Percentiles rank a stretch among this genome's conserved stretches.
phyloP scores from a whole-genome alignment of 1,140 invertebrate genomes.

The Platorchestia sp. region DNA sequence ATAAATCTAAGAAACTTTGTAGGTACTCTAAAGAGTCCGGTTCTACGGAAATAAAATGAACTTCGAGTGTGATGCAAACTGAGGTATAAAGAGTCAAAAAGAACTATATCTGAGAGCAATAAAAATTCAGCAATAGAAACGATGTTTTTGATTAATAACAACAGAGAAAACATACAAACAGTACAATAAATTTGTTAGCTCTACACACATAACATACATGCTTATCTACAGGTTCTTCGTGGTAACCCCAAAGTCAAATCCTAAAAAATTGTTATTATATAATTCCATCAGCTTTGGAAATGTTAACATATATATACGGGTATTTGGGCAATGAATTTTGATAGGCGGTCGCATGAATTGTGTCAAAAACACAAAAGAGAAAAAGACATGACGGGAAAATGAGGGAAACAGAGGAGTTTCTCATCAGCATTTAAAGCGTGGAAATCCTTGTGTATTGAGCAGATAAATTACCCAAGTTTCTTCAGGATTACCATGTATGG shows the following conservation, averaged over 20 bases:
- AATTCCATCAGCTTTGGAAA: background rate
- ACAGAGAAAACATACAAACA: background rate
- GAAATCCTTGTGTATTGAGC: background rate
- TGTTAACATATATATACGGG: background rate
- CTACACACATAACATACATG: background rate
- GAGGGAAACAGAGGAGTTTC: background rate
- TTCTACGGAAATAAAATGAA: background rate
- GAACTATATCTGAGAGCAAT: background rate
- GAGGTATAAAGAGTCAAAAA: background rate
- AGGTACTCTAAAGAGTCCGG: background rate
- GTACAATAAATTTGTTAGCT: background rate
- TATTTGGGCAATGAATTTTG: background rate
- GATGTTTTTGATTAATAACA: background rate
- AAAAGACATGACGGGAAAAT: background rate
- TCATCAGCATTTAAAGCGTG: background rate
- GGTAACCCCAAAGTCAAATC: background rate
- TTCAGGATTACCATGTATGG: background rate
- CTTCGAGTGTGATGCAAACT: background rate
- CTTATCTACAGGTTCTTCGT: background rate
- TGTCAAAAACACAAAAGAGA: background rate
- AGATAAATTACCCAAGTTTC: background rate
- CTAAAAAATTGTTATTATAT: background rate
- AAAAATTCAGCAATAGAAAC: background rate
- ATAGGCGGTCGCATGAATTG: background rate
- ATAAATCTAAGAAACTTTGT: background rate